phyloP scores from a whole-genome alignment of 2,797 vertebrate species.

The Ceryle rudis region DNA sequence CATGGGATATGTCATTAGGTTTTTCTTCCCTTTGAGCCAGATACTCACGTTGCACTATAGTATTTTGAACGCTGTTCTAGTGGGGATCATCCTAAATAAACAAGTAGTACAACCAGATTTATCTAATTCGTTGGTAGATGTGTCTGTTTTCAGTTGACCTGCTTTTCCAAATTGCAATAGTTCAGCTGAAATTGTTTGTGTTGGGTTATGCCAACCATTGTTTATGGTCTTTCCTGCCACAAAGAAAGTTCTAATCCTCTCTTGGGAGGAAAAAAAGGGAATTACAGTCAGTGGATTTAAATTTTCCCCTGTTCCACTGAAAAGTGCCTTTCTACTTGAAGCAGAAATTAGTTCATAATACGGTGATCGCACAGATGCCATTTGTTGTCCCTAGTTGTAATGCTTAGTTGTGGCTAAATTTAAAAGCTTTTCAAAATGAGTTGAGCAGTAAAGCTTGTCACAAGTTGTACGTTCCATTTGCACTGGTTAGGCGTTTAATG shows the following conservation, averaged over 20 bases:
- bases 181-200: background rate
- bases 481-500: background rate
- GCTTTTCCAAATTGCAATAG: background rate
- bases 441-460: background rate
- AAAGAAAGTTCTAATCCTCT: background rate
- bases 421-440: background rate
- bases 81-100: background rate
- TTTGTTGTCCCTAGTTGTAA: background rate
- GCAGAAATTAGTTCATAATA: background rate
- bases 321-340: background rate
- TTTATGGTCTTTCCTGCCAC: background rate
- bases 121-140: background rate
- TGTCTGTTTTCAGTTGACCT: conserved; percentile 3
- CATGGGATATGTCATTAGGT: background rate
- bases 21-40: background rate
- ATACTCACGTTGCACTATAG: background rate
- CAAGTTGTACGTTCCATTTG: background rate
- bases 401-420: background rate
- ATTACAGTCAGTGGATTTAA: background rate
- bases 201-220: background rate
- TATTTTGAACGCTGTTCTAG: background rate
- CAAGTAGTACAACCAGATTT: background rate
- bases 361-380: background rate
- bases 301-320: background rate
- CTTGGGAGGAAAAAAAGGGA: background rate